Evolutionary conservation across 2,113 vertebrate species (phyloP), one percentile per base, ranked within the genome.

Genomic region (Leiothrix lutea): DNA sequence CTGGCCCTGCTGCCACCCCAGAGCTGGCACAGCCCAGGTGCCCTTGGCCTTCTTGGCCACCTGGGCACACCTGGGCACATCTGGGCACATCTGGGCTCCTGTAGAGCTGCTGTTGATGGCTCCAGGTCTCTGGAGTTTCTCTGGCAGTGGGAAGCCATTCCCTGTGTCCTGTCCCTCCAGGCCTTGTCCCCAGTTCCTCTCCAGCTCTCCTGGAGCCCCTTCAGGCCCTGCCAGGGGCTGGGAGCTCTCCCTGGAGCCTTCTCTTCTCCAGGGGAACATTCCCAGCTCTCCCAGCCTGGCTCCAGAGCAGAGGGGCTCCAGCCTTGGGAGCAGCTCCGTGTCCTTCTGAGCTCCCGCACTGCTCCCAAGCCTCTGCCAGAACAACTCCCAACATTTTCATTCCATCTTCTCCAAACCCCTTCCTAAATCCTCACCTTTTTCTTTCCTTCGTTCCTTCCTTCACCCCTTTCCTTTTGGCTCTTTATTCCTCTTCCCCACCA

Each of bases 31-130:
- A 71, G 6, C 26, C 29, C 67, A 11, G 35, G 40, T 7, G 6
- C 1, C 36, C 6, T 36, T 28, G 35, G 12, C 36, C 25, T 45
- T 18, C 28, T 15, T 45, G 82, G 14, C 67, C 31, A 5, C 42
- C 36, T 3, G 80, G 45, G 42, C 31, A 42, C 35, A 4, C 54
- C 35, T 4, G 80, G 45, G 22, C 67, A 31, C 26, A 5, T 35
- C 35, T 4, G 80, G 45, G 31, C 31, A 42, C 35, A 4, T 47
- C 35, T 4, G 80, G 45, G 42, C 36, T 57, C 2, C 0, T 25
- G 15, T 14, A 5, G 36, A 38, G 36, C 24, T 0, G 3, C 28
- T 38, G 10, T 4, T 0, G 0, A 23, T 16, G 23, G 4, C 6
- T 25, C 22, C 19, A 1, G 17, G 20, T 57, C 23, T 1, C 9